Percentiles rank a stretch among this genome's conserved stretches.
Conservation (phyloP, 2,797 vertebrate species). For the Acanthurus tractus region DNA sequence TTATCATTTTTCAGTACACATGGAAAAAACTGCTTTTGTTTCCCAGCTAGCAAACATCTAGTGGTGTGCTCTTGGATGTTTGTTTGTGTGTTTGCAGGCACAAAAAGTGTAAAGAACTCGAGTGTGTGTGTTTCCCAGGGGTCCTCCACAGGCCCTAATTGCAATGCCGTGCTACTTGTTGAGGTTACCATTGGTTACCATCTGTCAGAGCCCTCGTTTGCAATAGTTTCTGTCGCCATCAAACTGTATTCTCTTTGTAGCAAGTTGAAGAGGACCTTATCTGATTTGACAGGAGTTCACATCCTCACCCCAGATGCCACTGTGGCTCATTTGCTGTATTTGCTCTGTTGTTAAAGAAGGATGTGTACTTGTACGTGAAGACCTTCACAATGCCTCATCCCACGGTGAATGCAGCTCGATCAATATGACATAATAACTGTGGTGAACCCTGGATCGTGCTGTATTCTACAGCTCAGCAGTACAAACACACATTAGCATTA, state of each 20-base stretch:
- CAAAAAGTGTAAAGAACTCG: conserved; percentile 4
- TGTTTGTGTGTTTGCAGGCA: conserved; percentile 14
- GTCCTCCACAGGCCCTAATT: conserved; percentile 55
- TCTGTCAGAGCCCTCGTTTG: conserved; percentile 55
- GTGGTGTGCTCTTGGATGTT: conserved; percentile 4
- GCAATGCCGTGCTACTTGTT: conserved; percentile 20
- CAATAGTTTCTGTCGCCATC: conserved; percentile 38
- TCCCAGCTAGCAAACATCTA: neutral
- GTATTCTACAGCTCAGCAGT: conserved; percentile 1
- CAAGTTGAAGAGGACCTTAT: conserved; percentile 40
- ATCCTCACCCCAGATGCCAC: conserved; percentile 37
- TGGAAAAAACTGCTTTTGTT: conserved; percentile 2
- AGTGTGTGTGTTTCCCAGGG: conserved; percentile 27
- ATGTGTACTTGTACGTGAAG: conserved; percentile 32
- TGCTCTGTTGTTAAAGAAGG: conserved; percentile 25
- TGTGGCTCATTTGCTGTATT: conserved; percentile 45
- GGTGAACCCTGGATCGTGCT: conserved; percentile 25
- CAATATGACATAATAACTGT: conserved; percentile 44
- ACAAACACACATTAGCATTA: conserved; percentile 39
- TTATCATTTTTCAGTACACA: conserved; percentile 7
- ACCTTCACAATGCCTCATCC: conserved; percentile 30
- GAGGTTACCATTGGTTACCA: conserved; percentile 49
- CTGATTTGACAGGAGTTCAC: conserved; percentile 45
- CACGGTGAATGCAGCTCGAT: conserved; percentile 30
- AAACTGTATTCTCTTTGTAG: conserved; percentile 30